Conservation (phyloP, 2,888 invertebrate species). For the Cephonodes hylas region DNA sequence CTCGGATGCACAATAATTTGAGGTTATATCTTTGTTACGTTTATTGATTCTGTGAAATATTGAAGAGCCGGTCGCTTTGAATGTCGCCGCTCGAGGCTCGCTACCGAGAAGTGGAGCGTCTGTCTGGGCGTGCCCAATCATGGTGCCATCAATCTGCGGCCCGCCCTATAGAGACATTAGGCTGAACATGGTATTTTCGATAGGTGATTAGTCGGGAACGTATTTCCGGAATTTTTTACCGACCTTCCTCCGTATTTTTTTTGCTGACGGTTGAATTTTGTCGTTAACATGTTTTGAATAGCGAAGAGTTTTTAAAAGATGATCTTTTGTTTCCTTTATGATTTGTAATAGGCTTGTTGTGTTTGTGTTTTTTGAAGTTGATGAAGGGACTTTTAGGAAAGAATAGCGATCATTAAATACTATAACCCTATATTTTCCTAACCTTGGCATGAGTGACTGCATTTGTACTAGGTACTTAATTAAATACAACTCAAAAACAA, state of each 20-base stretch:
- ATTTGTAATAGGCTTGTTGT: neutral
- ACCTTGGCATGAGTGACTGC: no score
- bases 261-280: neutral
- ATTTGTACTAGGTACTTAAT: no score
- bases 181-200: slow-evolving; percentile 44
- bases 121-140: slow-evolving; percentile 62
- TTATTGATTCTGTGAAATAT: slow-evolving; percentile 7
- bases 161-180: slow-evolving; percentile 62
- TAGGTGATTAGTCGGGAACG: slow-evolving; percentile 56
- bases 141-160: slow-evolving; percentile 62
- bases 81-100: slow-evolving; percentile 49
- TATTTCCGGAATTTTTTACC: slow-evolving; percentile 55
- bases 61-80: slow-evolving; percentile 37
- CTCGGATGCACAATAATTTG: neutral
- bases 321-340: neutral
- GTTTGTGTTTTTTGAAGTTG: no score
- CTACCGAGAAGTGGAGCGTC: slow-evolving; percentile 52
- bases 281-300: neutral
- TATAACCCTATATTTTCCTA: no score
- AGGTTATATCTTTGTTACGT: neutral
- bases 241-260: slow-evolving; percentile 31
- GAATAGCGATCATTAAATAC: no score
- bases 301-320: neutral
- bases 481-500: no score
- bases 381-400: no score